Percentiles rank a stretch among this genome's conserved stretches.
Conservation (phyloP, 1,140 invertebrate species). For the Drusus annulatus region DNA sequence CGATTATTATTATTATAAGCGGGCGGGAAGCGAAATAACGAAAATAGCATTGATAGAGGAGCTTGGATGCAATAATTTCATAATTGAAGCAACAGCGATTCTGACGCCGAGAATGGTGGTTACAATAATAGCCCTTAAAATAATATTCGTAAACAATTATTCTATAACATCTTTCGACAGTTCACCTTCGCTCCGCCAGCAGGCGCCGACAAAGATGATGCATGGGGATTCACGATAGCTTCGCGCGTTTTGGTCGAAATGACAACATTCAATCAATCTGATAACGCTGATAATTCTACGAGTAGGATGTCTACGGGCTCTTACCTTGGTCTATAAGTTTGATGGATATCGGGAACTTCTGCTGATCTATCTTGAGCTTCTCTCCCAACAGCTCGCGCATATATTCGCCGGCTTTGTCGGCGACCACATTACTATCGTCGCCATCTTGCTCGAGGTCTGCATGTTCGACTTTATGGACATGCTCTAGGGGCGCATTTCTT, state of each 20-base stretch:
- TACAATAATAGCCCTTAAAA: no score
- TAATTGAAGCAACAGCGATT: no score
- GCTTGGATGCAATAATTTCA: no score
- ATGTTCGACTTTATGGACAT: constrained; percentile 5
- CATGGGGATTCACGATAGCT: no score
- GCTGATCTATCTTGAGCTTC: constrained; percentile 79
- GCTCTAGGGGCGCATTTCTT: constrained; percentile 46
- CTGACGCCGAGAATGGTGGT: no score
- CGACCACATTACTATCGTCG: constrained; percentile 69
- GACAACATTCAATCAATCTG: not conserved
- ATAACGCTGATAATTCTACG: not conserved
- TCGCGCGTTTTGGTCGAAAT: constrained; percentile 6
- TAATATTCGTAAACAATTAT: no score
- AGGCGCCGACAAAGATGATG: no score
- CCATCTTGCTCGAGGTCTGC: constrained; percentile 63
- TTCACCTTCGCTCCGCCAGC: no score
- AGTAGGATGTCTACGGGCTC: not conserved
- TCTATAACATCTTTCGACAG: no score
- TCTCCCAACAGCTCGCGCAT: constrained; percentile 82
- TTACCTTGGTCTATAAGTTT: constrained; percentile 83
- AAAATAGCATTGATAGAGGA: no score
- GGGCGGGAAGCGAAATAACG: no score
- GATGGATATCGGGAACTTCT: constrained; percentile 79
- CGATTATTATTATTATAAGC: no score
- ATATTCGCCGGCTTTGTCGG: constrained; percentile 83